Evolutionary conservation across 2,888 invertebrate genomes (phyloP), one percentile per base, ranked within the genome.

Genomic region (Drosophila leonis): DNA sequence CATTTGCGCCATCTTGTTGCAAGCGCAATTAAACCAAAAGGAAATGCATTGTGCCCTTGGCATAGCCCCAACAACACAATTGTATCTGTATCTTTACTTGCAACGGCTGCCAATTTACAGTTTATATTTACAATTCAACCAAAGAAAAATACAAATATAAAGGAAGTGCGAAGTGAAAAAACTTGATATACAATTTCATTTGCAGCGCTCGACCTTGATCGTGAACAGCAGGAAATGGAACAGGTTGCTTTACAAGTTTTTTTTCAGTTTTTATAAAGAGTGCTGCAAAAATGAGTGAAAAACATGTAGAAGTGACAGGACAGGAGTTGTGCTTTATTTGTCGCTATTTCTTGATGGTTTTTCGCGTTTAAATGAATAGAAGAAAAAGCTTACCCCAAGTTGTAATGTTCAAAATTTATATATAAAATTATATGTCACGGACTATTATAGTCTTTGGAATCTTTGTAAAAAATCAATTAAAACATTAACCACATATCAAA

Each of bases 21-120:
- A 85, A 66, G 86, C 72, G 87, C 76, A 83, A 84, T 88, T 81
- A 89, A 89, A 71, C 70, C 73, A 76, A 72, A 78, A 78, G 87
- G 81, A 88, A 83, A 39, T 39, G 78, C 69, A 64, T 64, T 66
- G 66, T 60, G 74, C 77, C 60, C 49, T 9, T 46, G 64, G 37
- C 64, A 56, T 61, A 41, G 57, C 51, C 60, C 39, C 54, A 54
- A 7, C n/a, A 42, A 55, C n/a, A 55, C n/a, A 74, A 74, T 70
- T 69, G 69, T 61, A 70, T 60, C 76, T 74, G 78, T 59, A 52
- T 55, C 55, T 48, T 57, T 44, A 63, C 61, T 51, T 65, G 63
- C 64, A 64, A n/a, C 48, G 59, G 41, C 44, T 9, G 37, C 27
- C 67, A 48, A 31, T 48, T 49, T 49, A 49, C 31, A 49, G 64